phyloP scores from a whole-genome alignment of 2,797 vertebrate species.

The Adrianichthys oophorus region DNA sequence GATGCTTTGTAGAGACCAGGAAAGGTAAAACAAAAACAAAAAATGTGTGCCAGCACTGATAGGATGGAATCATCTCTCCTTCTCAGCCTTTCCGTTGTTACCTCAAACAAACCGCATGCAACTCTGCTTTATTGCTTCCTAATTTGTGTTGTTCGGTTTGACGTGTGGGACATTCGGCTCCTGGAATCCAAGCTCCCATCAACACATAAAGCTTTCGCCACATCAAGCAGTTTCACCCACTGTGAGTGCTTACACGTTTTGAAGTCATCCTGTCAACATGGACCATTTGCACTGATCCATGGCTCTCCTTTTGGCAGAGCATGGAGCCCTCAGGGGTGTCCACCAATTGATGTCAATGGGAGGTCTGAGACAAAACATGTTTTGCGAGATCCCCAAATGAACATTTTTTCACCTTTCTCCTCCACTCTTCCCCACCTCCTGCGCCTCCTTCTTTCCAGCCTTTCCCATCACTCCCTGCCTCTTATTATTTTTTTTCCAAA shows the following conservation, averaged over 20 bases:
- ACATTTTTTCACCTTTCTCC: slow-evolving; percentile 3
- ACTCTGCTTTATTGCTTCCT: too few species aligned
- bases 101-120: too few species aligned
- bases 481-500: slow-evolving; percentile 41
- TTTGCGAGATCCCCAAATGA: slow-evolving; percentile 11
- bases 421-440: not conserved
- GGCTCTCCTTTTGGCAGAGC: slow-evolving; percentile 32
- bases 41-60: too few species aligned
- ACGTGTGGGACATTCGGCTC: slow-evolving; percentile 25
- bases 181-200: slow-evolving; percentile 26
- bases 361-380: slow-evolving; percentile 38
- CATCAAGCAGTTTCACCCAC: slow-evolving; percentile 29
- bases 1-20: too few species aligned
- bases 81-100: too few species aligned
- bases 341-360: slow-evolving; percentile 35
- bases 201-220: slow-evolving; percentile 22
- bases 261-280: slow-evolving; percentile 36
- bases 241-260: slow-evolving; percentile 28
- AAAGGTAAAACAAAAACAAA: too few species aligned
- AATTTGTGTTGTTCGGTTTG: slow-evolving; percentile 15
- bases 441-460: slow-evolving; percentile 1
- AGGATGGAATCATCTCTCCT: too few species aligned
- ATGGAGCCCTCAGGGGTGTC: slow-evolving; percentile 31
- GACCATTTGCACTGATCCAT: slow-evolving; percentile 33
- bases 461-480: not conserved